Evolutionary conservation across 2,113 vertebrate species (phyloP).

Genomic region (Prionailurus viverrinus): DNA sequence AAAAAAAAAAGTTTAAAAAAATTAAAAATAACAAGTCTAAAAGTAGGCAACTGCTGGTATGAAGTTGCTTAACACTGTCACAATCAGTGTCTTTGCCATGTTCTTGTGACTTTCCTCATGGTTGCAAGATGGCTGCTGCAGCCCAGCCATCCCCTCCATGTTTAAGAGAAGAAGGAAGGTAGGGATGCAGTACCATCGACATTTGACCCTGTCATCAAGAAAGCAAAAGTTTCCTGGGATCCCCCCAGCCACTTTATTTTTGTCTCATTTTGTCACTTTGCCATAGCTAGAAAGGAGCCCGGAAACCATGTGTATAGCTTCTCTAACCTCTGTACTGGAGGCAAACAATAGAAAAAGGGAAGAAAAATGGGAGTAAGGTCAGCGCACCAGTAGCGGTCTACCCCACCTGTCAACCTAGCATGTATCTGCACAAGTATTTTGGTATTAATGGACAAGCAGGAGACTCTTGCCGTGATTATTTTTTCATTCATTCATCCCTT

Average conservation of each 20-base stretch:
- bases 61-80: background rate
- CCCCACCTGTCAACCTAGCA: background rate
- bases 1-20: too few relatives aligned
- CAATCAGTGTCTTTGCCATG: background rate
- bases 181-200: background rate
- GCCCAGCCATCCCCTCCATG: background rate
- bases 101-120: background rate
- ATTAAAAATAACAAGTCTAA: background rate
- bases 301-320: background rate
- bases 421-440: background rate
- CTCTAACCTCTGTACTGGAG: background rate
- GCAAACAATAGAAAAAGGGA: background rate
- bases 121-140: background rate
- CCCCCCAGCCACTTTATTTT: background rate
- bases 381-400: background rate
- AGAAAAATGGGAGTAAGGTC: background rate
- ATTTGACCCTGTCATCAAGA: background rate
- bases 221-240: background rate
- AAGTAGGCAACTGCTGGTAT: background rate
- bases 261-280: background rate
- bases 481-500: background rate
- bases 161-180: background rate
- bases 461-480: background rate
- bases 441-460: background rate
- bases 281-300: background rate